Evolutionary conservation across 1,140 invertebrate genomes (phyloP).

Genomic region (Trichoplusia ni): DNA sequence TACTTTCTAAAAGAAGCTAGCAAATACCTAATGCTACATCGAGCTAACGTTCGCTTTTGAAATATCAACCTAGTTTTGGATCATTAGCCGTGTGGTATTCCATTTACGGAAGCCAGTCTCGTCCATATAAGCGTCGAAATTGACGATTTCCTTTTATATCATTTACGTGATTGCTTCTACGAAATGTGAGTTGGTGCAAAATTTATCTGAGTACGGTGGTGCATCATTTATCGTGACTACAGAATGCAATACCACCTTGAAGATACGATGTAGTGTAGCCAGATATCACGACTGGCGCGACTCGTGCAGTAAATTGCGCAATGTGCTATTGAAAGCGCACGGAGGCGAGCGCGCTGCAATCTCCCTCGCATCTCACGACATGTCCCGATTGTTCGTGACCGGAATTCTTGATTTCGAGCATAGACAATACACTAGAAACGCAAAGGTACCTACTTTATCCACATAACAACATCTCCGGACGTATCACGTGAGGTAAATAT

Average conservation of each 20-base stretch:
- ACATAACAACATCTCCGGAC: not conserved
- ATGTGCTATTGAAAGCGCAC: constrained; percentile 60
- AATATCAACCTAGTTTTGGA: constrained; percentile 41
- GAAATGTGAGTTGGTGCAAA: not conserved
- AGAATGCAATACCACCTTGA: constrained; percentile 52
- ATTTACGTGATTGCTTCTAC: constrained; percentile 1
- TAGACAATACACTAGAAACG: constrained; percentile 15
- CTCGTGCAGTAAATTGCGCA: constrained; percentile 70
- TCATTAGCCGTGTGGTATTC: constrained; percentile 23
- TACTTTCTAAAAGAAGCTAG: constrained; percentile 44
- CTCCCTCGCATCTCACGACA: constrained; percentile 62
- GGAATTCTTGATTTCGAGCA: constrained; percentile 42
- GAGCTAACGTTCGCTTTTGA: constrained; percentile 34
- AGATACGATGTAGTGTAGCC: constrained; percentile 52
- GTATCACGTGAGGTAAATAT: no score
- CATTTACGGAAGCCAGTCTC: constrained; percentile 35
- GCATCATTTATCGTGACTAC: constrained; percentile 56
- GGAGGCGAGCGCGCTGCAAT: constrained; percentile 46
- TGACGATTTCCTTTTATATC: constrained; percentile 13
- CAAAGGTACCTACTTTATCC: not conserved
- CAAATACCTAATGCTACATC: constrained; percentile 25
- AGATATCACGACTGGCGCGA: constrained; percentile 51
- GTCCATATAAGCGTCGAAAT: not conserved
- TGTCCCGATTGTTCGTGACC: constrained; percentile 56
- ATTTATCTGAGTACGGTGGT: constrained; percentile 15